Conservation (phyloP, 1,140 invertebrate genomes). For the Sminthurides bifidus region DNA sequence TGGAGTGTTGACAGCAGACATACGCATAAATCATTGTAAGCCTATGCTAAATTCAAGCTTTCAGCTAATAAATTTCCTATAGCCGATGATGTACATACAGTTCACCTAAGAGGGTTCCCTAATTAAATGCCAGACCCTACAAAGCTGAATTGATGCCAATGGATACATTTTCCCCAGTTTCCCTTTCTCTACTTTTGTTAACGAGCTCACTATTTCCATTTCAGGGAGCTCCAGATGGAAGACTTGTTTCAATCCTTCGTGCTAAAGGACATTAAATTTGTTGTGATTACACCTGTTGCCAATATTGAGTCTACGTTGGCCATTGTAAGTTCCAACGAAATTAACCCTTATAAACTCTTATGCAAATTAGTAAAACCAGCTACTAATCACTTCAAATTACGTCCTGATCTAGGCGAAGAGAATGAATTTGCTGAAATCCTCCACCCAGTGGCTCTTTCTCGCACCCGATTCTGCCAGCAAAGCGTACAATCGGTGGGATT, state of each 20-base stretch:
- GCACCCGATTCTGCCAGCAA: constrained; percentile 46
- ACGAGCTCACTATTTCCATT: background rate
- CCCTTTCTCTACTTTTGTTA: too few species aligned
- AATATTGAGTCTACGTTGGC: constrained; percentile 18
- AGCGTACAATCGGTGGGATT: constrained; percentile 40
- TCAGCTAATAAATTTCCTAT: too few species aligned
- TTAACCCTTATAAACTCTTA: too few species aligned
- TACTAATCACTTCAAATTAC: background rate
- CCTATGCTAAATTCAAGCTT: too few species aligned
- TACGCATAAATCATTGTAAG: constrained; percentile 18
- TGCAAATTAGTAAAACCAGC: too few species aligned
- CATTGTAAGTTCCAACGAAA: constrained; percentile 13
- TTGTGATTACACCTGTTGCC: constrained; percentile 13
- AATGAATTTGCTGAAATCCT: constrained; percentile 50
- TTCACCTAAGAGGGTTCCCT: too few species aligned
- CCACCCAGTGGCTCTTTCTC: constrained; percentile 66
- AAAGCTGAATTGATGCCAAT: too few species aligned
- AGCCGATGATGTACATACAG: too few species aligned
- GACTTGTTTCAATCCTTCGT: constrained; percentile 10
- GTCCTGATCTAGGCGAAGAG: constrained; percentile 44
- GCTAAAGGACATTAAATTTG: constrained; percentile 15
- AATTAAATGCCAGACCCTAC: too few species aligned
- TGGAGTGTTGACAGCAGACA: constrained; percentile 25
- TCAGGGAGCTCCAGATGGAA: constrained; percentile 24
- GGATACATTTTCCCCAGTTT: too few species aligned